Percentiles rank a stretch among this genome's conserved stretches.
Evolutionary conservation across 2,797 vertebrate genomes (phyloP).

Genomic region (Lithobates pipiens): DNA sequence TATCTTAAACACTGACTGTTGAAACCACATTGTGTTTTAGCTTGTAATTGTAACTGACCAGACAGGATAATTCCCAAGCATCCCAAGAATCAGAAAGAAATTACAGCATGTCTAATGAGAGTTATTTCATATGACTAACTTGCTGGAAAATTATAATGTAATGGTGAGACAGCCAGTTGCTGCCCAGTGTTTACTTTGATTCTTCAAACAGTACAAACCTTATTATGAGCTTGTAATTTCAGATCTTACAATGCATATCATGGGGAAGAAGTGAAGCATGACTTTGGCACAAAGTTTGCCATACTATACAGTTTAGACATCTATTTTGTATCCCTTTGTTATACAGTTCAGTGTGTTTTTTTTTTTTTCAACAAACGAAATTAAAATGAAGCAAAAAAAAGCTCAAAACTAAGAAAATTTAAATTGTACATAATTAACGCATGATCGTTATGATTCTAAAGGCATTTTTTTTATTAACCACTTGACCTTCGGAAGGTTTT

Average conservation of each 20-base stretch:
- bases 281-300: not conserved
- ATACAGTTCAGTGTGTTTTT: too few species aligned
- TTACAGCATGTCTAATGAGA: slow-evolving; percentile 35
- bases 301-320: not conserved
- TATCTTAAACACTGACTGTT: not conserved
- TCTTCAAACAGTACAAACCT: not conserved
- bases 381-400: too few species aligned
- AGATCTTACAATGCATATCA: not conserved
- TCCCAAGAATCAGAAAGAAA: slow-evolving; percentile 38
- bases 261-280: not conserved
- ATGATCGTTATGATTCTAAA: too few species aligned
- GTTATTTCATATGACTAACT: slow-evolving; percentile 15
- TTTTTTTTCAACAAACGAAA: too few species aligned
- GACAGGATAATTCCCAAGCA: slow-evolving; percentile 24
- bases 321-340: too few species aligned
- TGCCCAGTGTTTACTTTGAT: not conserved
- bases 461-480: too few species aligned
- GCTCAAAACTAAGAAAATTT: too few species aligned
- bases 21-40: slow-evolving; percentile 22
- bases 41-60: slow-evolving; percentile 45
- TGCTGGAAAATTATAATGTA: slow-evolving; percentile 50
- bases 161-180: slow-evolving; percentile 14
- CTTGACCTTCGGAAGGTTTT: too few species aligned
- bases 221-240: slow-evolving; percentile 7
- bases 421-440: too few species aligned